These are phyloP conservation scores for Hypena proboscidalis DNA, from an alignment of 2,888 invertebrate species.

Conservation along the genomic window DNA sequence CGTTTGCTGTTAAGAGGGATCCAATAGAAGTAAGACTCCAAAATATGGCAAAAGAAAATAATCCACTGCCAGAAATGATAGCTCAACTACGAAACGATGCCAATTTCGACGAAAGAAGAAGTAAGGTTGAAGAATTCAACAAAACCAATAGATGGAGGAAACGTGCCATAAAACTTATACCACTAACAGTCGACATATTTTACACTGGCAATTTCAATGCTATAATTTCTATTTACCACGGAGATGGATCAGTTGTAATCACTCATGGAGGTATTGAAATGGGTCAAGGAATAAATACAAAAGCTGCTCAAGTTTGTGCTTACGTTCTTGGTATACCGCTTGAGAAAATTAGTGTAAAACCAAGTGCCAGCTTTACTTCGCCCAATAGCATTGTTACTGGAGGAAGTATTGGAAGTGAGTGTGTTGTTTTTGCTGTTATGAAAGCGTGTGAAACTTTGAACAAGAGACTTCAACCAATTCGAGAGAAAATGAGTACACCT, in stretches of 20 bases:
- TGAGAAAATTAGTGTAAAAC: conserved; percentile 81
- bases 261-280: conserved; percentile 88
- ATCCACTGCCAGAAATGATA: conserved; percentile 79
- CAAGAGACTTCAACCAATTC: conserved; percentile 86
- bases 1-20: conserved; percentile 81
- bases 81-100: conserved; percentile 79
- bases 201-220: conserved; percentile 84
- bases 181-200: conserved; percentile 87
- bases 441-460: conserved; percentile 88
- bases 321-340: conserved; percentile 87
- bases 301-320: conserved; percentile 89
- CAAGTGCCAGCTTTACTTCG: conserved; percentile 84
- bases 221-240: conserved; percentile 86
- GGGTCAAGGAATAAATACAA: conserved; percentile 92
- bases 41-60: conserved; percentile 80
- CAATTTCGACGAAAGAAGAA: conserved; percentile 77
- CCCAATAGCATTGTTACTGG: conserved; percentile 88
- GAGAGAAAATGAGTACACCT: conserved; percentile 76
- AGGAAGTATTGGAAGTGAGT: conserved; percentile 88
- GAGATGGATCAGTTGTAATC: conserved; percentile 87
- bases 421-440: conserved; percentile 82
- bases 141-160: conserved; percentile 91
- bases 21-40: conserved; percentile 82
- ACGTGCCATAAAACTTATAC: conserved; percentile 87
- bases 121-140: conserved; percentile 82